These are phyloP conservation scores for Amniataba percoides DNA, from an alignment of 2,797 vertebrate genomes.

Conservation along the genomic window DNA sequence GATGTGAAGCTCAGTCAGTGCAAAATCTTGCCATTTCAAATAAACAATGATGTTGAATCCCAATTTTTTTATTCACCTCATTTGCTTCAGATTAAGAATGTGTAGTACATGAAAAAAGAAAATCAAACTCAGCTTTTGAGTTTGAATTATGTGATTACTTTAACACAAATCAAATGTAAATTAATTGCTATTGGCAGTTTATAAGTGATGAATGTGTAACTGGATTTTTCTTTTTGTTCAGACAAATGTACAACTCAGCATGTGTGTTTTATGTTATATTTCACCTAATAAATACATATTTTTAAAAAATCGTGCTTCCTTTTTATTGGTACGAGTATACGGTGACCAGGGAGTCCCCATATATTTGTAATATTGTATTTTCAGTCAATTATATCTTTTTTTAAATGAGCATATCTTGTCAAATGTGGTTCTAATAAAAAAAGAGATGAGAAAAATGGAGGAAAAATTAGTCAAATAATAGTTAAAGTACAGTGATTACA, in stretches of 20 bases:
- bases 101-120: background rate
- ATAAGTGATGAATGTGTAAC: background rate
- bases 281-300: background rate
- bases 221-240: background rate
- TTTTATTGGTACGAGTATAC: no score
- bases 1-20: background rate
- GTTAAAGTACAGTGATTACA: background rate
- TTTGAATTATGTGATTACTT: background rate
- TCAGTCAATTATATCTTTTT: background rate
- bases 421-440: conserved; percentile 9
- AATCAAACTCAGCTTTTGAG: no score
- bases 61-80: background rate
- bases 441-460: background rate
- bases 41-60: background rate
- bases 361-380: background rate
- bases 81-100: background rate
- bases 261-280: background rate
- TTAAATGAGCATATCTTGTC: background rate
- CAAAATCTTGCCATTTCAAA: background rate
- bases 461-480: conserved; percentile 4
- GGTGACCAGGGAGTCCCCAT: background rate
- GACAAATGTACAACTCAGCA: background rate
- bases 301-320: no score
- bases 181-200: background rate
- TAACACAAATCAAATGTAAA: background rate